Evolutionary conservation across 1,140 invertebrate genomes (phyloP), one percentile per base, ranked within the genome.

Genomic region (Dinoponera quadriceps): DNA sequence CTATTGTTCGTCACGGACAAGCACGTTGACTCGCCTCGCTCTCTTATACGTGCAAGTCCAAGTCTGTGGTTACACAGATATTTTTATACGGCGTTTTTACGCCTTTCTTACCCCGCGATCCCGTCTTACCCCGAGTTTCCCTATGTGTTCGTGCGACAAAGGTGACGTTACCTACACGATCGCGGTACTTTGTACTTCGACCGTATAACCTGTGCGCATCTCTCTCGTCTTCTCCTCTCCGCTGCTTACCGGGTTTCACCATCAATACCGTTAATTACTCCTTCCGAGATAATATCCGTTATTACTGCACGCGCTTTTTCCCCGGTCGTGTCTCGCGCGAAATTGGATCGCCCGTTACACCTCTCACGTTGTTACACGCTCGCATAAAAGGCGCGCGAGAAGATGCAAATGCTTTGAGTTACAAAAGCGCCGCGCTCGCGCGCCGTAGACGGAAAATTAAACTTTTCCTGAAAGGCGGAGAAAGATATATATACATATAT

Each of bases 351-450:
- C 20, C 73, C 25, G 25, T 11, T 77, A 65, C 63, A 66, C 54
- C 22, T 62, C n/a, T 68, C 29, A 44, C 9, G n/a, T 69, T 27
- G 49, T 71, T 80, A 57, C 38, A 38, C 65, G 75, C 51, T 57
- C 75, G 38, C 68, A 51, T 80, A 80, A 80, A 80, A 48, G 38
- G 49, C 65, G 51, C 65, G 27, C 65, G 75, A 71, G 51, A 80
- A 80, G 68, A 80, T 71, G 75, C 49, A 80, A 71, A 57, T 69
- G 65, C 75, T 78, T 80, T 80, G 51, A 80, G 65, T 59, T 80
- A 71, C 69, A 80, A 71, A 71, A 80, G 63, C 75, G 13, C 14
- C 20, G 38, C 33, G 48, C 33, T 44, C 49, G 27, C 16, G 33
- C 48, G 20, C 49, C 51, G 75, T 80, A 71, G 65, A 78, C 63